Base-by-base conservation (phyloP, 2,797 vertebrate species). In the Delichon dasypus region DNA sequence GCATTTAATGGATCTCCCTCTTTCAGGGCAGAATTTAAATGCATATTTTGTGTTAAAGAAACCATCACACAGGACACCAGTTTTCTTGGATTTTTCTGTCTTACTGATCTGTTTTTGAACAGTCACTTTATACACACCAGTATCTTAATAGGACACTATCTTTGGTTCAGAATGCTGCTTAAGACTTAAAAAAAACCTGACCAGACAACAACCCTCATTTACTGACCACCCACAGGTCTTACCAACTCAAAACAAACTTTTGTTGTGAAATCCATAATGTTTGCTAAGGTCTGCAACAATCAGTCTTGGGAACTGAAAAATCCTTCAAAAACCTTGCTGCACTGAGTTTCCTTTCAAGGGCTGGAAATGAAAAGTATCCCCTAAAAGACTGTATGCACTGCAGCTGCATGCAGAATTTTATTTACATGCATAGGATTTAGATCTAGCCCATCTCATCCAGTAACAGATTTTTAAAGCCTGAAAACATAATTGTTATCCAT, bases 11-110 rank as follows among this genome's bases (percentile, higher is more conserved):
- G 5, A n/a, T 73, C 5, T 32, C 54, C 30, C 20, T 73, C 10
- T 82, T 70, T 53, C 36, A 62, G 25, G 19, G 19, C 3, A 91
- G 38, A 88, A 79, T 60, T 81, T 45, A 76, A 88, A 73, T 30
- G 5, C 1, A 0, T 36, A 68, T 36, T 32, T 80, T 16, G 10
- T 36, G 8, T 55, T 64, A 48, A 73, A 83, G 20, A 48, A 58
- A 47, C 0, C 0, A 1, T 61, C 51, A 71, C 16, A 45, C 0
- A 1, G 14, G 7, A 75, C 36, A 88, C 3, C 0, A 4, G 10
- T 71, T 74, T n/a, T 45, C 50, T 64, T 45, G 10, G 5, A 58
- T 45, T 76, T 30, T 84, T 71, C 54, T 54, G 25, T 36, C 57
- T 54, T 55, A 38, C 4, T 8, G 21, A 45, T 44, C 32, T 76